A percentile compares a stretch with the other conserved stretches of the same genome.
These are phyloP conservation scores for Ondatra zibethicus DNA, from an alignment of 2,113 vertebrate genomes.

Conservation along the genomic window DNA sequence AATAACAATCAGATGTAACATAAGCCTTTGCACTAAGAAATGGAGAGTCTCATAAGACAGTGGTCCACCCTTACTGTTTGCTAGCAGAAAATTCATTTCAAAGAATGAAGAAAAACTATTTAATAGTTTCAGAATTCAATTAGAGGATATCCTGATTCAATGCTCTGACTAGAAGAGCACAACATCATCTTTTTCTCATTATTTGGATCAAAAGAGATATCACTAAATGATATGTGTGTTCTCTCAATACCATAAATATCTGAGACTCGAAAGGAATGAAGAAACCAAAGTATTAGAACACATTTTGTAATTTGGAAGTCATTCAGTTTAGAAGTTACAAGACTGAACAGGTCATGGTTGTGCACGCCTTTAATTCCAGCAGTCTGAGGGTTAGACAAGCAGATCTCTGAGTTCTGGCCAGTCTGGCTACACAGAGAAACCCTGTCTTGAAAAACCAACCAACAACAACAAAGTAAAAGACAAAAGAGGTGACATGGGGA, in stretches of 20 bases:
- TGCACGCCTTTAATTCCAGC: not conserved
- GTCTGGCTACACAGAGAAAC: not conserved
- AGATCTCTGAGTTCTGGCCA: not conserved
- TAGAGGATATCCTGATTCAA: not conserved
- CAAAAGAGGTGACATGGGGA: not conserved
- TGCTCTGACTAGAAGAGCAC: not conserved
- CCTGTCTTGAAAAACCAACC: not conserved
- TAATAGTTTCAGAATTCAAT: not conserved
- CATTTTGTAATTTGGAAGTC: not conserved
- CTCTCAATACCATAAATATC: not conserved
- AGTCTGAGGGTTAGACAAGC: not conserved
- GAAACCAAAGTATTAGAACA: not conserved
- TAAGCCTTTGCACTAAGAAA: not conserved
- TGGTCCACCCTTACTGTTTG: not conserved
- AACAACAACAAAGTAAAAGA: not conserved
- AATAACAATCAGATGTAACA: not conserved
- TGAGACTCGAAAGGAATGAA: not conserved
- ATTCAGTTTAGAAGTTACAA: not conserved
- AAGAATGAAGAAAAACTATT: not conserved
- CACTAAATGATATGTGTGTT: not conserved
- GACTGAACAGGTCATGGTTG: not conserved
- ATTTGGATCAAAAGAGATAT: not conserved
- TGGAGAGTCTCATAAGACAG: not conserved
- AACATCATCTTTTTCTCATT: not conserved
- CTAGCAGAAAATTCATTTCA: not conserved